phyloP scores from a whole-genome alignment of 2,888 invertebrate species.

The Psylliodes chrysocephalus region DNA sequence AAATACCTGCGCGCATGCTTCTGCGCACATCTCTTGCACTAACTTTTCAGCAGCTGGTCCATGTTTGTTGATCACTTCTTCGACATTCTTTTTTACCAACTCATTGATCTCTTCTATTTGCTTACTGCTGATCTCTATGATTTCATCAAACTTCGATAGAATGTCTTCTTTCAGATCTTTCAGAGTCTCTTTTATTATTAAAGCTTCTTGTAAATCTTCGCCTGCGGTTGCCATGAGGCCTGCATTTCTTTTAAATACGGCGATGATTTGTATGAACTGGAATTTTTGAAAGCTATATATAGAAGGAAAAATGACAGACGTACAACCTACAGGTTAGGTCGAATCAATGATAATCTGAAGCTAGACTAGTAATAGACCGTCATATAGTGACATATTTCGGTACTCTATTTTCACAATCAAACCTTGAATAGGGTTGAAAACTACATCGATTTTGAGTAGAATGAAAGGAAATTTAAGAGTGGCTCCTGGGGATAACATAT shows the following conservation, averaged over 20 bases:
- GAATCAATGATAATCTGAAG: too few relatives aligned
- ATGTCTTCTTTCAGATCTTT: constrained; percentile 15
- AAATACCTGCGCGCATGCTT: background rate
- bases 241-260: background rate
- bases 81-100: background rate
- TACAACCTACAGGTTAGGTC: too few relatives aligned
- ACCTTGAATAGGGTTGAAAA: too few relatives aligned
- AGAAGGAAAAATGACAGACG: too few relatives aligned
- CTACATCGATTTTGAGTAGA: too few relatives aligned
- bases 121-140: background rate
- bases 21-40: background rate
- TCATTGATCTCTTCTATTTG: constrained; percentile 17
- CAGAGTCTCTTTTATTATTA: background rate
- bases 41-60: background rate
- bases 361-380: too few relatives aligned
- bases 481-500: too few relatives aligned
- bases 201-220: background rate
- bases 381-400: too few relatives aligned
- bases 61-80: background rate
- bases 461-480: too few relatives aligned
- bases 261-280: background rate
- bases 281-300: too few relatives aligned
- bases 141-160: constrained; percentile 14
- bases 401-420: too few relatives aligned
- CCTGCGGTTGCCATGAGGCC: background rate